These are phyloP conservation scores for Eumaeus atala DNA, from an alignment of 1,140 invertebrate species.

Conservation along the genomic window DNA sequence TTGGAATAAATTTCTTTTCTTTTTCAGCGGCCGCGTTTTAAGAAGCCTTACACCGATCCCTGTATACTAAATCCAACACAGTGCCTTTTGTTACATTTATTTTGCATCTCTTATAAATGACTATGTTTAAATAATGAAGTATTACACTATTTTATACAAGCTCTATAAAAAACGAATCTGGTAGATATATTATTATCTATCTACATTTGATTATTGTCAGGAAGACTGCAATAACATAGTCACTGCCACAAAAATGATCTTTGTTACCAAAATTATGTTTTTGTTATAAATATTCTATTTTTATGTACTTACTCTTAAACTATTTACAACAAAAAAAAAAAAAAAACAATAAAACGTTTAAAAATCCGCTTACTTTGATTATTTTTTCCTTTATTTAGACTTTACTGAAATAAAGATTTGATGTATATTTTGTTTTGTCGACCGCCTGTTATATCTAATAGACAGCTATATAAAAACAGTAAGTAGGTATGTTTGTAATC, in stretches of 20 bases:
- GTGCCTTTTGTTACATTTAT: conserved; percentile 42
- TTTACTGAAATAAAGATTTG: no score
- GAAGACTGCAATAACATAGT: conserved; percentile 72
- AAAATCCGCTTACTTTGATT: conserved; percentile 28
- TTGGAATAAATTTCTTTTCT: conserved; percentile 25
- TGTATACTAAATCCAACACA: conserved; percentile 40
- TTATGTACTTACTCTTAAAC: conserved; percentile 59
- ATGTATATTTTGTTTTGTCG: no score
- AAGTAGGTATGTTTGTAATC: no score
- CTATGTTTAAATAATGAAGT: conserved; percentile 49
- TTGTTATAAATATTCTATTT: conserved; percentile 58
- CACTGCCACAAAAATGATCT: conserved; percentile 57
- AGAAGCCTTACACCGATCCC: conserved; percentile 43
- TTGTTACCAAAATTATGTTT: conserved; percentile 57
- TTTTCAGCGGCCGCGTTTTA: conserved; percentile 70
- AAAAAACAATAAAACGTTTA: conserved; percentile 59
- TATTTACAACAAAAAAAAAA: conserved; percentile 61
- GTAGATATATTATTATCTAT: conserved; percentile 16
- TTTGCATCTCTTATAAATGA: conserved; percentile 48
- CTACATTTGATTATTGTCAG: conserved; percentile 47
- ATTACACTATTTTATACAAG: conserved; percentile 8
- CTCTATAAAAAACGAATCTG: neutral
- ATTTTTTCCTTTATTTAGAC: no score
- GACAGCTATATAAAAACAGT: no score
- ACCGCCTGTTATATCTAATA: no score